Percentiles rank a stretch among this genome's conserved stretches.
Conservation (phyloP, 2,797 vertebrate genomes). For the Crenichthys baileyi region DNA sequence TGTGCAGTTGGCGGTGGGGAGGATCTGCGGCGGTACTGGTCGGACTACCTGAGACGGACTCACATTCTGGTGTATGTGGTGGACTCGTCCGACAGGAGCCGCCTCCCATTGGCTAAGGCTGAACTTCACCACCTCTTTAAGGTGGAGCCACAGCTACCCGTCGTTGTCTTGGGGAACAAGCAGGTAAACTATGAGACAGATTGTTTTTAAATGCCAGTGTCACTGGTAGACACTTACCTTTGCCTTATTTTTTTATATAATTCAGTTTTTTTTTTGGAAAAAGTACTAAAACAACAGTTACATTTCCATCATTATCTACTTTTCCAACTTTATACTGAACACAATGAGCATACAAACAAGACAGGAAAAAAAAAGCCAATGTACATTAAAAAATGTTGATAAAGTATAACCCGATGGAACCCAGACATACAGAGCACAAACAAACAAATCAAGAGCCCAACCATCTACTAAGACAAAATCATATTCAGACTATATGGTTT, state of each 20-base stretch:
- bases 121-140: conserved; percentile 88
- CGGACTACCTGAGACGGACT: conserved; percentile 86
- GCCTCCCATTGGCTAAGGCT: conserved; percentile 83
- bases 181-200: conserved; percentile 54
- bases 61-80: conserved; percentile 91
- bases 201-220: background rate
- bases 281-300: no score
- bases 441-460: no score
- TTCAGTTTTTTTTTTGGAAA: no score
- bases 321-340: no score
- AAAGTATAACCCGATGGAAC: no score
- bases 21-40: conserved; percentile 90
- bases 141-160: conserved; percentile 81
- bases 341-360: no score
- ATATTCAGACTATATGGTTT: no score
- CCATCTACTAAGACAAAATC: no score
- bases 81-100: conserved; percentile 85
- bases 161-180: conserved; percentile 87
- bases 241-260: background rate
- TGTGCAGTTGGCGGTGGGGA: conserved; percentile 87
- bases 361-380: no score
- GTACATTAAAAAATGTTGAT: no score
- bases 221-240: background rate
- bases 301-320: no score
- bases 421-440: no score